These are phyloP conservation scores for Ochropleura leucogaster DNA, from an alignment of 2,888 invertebrate species.

Conservation along the genomic window DNA sequence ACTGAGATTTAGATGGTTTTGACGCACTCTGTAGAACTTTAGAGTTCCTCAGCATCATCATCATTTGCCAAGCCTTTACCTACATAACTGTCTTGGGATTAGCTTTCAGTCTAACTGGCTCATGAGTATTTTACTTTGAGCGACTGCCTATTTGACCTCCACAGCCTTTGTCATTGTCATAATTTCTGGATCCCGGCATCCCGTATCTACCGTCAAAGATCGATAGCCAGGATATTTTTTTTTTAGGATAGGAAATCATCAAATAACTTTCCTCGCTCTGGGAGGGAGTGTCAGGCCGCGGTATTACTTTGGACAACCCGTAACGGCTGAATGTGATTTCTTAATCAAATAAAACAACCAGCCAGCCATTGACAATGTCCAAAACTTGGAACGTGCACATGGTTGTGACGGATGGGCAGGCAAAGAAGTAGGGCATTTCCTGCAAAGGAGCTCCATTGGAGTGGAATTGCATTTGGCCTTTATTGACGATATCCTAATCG, in stretches of 20 bases:
- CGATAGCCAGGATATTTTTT: not conserved
- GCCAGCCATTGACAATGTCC: not conserved
- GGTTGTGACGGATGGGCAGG: not conserved
- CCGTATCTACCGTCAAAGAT: not conserved
- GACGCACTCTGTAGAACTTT: not conserved
- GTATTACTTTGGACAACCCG: no score
- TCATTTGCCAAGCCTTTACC: not conserved
- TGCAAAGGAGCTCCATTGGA: not conserved
- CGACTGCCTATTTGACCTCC: not conserved
- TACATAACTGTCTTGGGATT: not conserved
- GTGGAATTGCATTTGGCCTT: not conserved
- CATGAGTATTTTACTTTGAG: not conserved
- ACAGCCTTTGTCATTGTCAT: not conserved
- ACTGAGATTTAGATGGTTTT: conserved; percentile 40
- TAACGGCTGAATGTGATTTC: not conserved
- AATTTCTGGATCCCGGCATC: not conserved
- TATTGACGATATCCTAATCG: not conserved
- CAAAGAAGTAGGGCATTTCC: not conserved
- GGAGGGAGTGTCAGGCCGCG: no score
- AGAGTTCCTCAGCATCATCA: not conserved
- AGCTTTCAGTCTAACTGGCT: not conserved
- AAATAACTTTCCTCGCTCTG: no score
- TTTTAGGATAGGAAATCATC: no score
- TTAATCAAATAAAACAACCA: not conserved
- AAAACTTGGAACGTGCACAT: not conserved